Conservation (phyloP, 2,113 vertebrate genomes). For the Pseudonaja textilis region DNA sequence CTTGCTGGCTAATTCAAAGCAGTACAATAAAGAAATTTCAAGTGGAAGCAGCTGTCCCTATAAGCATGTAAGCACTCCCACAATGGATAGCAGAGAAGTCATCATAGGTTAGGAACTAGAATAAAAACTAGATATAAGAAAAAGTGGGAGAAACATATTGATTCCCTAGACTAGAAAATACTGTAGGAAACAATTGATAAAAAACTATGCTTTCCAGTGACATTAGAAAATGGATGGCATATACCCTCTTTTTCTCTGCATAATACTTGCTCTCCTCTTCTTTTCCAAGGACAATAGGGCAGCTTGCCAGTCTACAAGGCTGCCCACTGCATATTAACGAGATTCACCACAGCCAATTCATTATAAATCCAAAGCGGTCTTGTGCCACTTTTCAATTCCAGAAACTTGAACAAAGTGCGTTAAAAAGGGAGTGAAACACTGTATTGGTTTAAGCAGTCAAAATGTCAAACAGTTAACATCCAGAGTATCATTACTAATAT, state of each 20-base stretch:
- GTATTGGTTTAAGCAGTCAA: not conserved
- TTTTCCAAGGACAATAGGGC: not conserved
- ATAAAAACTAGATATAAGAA: not conserved
- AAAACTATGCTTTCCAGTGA: not conserved
- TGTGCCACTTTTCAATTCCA: slow-evolving; percentile 25
- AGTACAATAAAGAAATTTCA: not conserved
- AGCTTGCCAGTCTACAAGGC: not conserved
- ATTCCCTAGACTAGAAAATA: not conserved
- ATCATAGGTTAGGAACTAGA: not conserved
- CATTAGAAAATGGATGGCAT: not conserved
- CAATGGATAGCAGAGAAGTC: not conserved
- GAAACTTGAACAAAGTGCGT: slow-evolving; percentile 1
- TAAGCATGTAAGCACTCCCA: slow-evolving; percentile 10
- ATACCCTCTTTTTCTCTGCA: not conserved
- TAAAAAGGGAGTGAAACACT: not conserved
- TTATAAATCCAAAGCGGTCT: slow-evolving; percentile 7
- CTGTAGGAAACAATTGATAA: not conserved
- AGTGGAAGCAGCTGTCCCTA: slow-evolving; percentile 1
- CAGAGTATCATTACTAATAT: not conserved
- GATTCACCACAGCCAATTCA: not conserved
- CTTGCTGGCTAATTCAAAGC: slow-evolving; percentile 12
- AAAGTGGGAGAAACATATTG: not conserved
- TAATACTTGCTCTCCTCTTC: not conserved
- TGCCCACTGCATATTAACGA: not conserved
- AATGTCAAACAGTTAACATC: not conserved